Percentiles rank a stretch among this genome's conserved stretches.
Conservation (phyloP, 2,797 vertebrate genomes). For the Danio aesculapii region DNA sequence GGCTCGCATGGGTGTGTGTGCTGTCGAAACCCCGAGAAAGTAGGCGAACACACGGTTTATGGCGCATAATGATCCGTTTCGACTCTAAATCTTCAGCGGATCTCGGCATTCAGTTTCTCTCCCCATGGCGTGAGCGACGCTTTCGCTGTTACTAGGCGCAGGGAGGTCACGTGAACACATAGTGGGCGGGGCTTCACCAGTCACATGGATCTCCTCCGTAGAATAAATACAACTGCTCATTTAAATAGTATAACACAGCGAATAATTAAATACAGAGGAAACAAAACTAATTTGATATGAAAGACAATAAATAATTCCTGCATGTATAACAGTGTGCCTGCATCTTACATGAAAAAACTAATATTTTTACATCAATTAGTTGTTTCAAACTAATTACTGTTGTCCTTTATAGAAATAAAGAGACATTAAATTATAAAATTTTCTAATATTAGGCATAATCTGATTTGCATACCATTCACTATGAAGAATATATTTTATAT, state of each 20-base stretch:
- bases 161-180: conserved; percentile 67
- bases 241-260: neutral
- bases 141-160: conserved; percentile 48
- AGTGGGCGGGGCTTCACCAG: conserved; percentile 6
- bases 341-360: too few relatives aligned
- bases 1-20: neutral
- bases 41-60: neutral
- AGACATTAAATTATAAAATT: too few relatives aligned
- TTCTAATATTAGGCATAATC: neutral
- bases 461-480: too few relatives aligned
- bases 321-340: too few relatives aligned
- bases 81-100: neutral
- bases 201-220: neutral
- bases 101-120: neutral
- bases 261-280: neutral
- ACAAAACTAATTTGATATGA: too few relatives aligned
- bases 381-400: neutral
- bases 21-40: neutral
- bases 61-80: neutral
- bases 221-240: neutral
- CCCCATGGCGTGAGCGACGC: conserved; percentile 42
- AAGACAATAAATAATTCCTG: too few relatives aligned
- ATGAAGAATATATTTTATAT: too few relatives aligned
- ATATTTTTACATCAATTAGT: too few relatives aligned
- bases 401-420: neutral